Base-by-base conservation (phyloP, 2,113 vertebrate species). In the Thymallus thymallus region DNA sequence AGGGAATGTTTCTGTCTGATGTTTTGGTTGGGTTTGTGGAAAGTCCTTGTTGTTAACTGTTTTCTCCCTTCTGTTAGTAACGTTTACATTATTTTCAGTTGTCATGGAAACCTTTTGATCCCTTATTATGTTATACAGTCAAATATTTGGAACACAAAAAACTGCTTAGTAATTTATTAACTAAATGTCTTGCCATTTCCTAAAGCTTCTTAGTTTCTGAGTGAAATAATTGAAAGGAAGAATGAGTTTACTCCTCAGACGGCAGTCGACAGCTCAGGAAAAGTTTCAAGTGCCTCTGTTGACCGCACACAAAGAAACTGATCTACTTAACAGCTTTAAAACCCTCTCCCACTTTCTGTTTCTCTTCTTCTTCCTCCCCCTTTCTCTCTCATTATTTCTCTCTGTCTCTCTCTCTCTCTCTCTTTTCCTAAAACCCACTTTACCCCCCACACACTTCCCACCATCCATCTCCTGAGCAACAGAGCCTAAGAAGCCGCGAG, bases 311-410 rank as follows among this genome's bases (percentile, higher is more conserved):
- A 89, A 85, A 90, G 89, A 85, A 80, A 76, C 85, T 90, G 90
- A 91, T 89, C 90, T 88, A 82, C 89, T 91, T 89, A 90, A 80
- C 64, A 32, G 79, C 84, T 80, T 87, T 85, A 86, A 80, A 87
- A 79, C 82, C 83, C 18, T n/a, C 69, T 62, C n/a, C 32, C 30
- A 13, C 70, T 46, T 30, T 65, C 80, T 71, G 10, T 24, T 63
- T 80, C 60, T 76, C 75, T 79, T 73, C 48, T 73, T 80, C 48
- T 73, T 80, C 20, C 80, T 84, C 3, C 16, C 68, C 26, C 26
- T 4, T 20, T 24, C 48, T 71, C 3, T 65, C 73, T n/a, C 80
- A 60, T 76, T 74, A 77, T 75, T 29, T 75, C 80, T 66, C 48
- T 80, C 76, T 84, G 76, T 79, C 62, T n/a, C n/a, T 24, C 48